A percentile compares a stretch with the other conserved stretches of the same genome.
Evolutionary conservation across 2,113 vertebrate genomes (phyloP).

Genomic region (Phocoena sinus): DNA sequence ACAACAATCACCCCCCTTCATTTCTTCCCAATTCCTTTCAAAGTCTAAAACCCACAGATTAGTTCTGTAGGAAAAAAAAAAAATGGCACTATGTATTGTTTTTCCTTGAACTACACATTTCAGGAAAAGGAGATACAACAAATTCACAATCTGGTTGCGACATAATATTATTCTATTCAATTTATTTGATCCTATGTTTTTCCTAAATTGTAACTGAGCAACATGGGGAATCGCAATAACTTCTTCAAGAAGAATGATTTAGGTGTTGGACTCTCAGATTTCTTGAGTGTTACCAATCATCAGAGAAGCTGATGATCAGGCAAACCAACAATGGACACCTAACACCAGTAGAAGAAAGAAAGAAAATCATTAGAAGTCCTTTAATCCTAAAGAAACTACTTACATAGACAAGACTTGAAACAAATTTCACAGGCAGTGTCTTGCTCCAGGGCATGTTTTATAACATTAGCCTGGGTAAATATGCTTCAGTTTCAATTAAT

Average conservation of each 20-base stretch:
- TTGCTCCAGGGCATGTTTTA: background rate
- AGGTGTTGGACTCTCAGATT: background rate
- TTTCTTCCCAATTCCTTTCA: background rate
- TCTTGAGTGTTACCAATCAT: background rate
- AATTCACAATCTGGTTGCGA: background rate
- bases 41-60: background rate
- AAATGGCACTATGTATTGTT: background rate
- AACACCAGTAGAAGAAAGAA: background rate
- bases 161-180: background rate
- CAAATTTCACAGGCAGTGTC: background rate
- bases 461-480: background rate
- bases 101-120: background rate
- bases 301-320: background rate
- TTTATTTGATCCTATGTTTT: background rate
- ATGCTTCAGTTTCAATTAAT: background rate
- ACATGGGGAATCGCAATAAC: background rate
- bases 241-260: background rate
- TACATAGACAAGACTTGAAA: background rate
- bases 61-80: background rate
- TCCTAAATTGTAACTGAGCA: background rate
- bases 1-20: background rate
- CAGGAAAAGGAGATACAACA: background rate
- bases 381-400: background rate
- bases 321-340: background rate
- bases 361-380: background rate